Base-by-base conservation (phyloP, 2,888 invertebrate species). In the Ennomos fuscantarius region DNA sequence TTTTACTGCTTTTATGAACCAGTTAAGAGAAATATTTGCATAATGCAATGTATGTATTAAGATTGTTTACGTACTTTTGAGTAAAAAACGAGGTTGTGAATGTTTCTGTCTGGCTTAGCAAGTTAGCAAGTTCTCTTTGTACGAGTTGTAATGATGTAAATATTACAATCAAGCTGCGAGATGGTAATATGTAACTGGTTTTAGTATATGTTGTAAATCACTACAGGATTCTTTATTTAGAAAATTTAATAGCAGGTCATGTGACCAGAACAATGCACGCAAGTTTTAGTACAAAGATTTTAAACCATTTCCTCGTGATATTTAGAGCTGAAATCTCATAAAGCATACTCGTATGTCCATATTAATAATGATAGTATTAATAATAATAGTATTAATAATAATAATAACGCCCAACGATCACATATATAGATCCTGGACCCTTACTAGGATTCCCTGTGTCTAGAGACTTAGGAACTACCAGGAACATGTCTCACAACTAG, bases 161-260 rank as follows among this genome's bases (percentile, higher is more conserved):
- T 47, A 57, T 52, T 48, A 52, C 48, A 58, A 58, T 58, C 24
- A 42, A 9, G 47, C 51, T 51, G 51, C 56, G 56, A 51, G 51
- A 51, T 46, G 10, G 10, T 24, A 24, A 6, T 32, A 5, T 40
- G 41, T 56, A 57, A 51, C 51, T 36, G 37, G 56, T 51, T 51
- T 44, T 34, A n/a, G 37, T 9, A 34, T 36, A 31, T 31, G 47
- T 37, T 47, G 47, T 37, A 54, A 47, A 54, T 49, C 3, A 40
- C 45, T 1, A 34, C 39, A 46, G 6, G 42, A 24, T 43, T 15
- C 15, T 36, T 43, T 42, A 31, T 35, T 46, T 46, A 53, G 41
- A 46, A 31, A 53, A 45, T n/a, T 40, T 8, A 24, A n/a, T 12
- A 12, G 41, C 10, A 33, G 6, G 42, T 50, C 10, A 33, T 8